Base-by-base conservation (phyloP, 2,888 invertebrate species). In the Scaptomyza parva region DNA sequence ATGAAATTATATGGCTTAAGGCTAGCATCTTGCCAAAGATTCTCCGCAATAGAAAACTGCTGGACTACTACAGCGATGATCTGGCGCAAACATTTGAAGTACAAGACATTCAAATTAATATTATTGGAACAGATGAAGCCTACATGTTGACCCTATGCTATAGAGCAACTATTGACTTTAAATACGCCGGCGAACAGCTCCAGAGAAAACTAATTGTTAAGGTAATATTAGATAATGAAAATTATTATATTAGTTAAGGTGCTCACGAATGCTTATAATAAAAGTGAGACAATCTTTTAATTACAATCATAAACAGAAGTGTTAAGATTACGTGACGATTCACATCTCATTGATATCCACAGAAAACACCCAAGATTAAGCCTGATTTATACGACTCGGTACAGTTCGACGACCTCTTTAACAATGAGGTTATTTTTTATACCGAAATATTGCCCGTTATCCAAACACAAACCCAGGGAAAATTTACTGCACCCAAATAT, bases 131-230 rank as follows among this genome's bases (percentile, higher is more conserved):
- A 0, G 84, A 89, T 7, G 90, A 90, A 52, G 82, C 89, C 0
- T 90, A 89, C 45, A 90, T 90, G 90, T 14, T 90, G 53, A 90
- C 91, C 9, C 68, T 48, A 14, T 91, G 91, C 60, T 90, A 89
- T 62, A 81, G 81, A 53, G 81, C 86, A 0, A 67, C 60, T 11
- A 44, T 91, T 3, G 65, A 69, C 17, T 83, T 85, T 43, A 70
- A 71, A n/a, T 82, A 74, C 12, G 64, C 72, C 18, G 77, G 77
- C 0, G 62, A 67, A 7, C 55, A 66, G 24, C 47, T 48, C 3
- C 66, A 60, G 7, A 59, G 64, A 1, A 76, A 55, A 17, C 30
- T 91, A 0, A 73, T 91, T 44, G 76, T 91, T 0, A 91, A 91
- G 90, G 91, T 91, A 85, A 51, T 9, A 39, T 4, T 9, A 14